Evolutionary conservation across 2,797 vertebrate species (phyloP), one percentile per base, ranked within the genome.

Genomic region (Vireo griseus): DNA sequence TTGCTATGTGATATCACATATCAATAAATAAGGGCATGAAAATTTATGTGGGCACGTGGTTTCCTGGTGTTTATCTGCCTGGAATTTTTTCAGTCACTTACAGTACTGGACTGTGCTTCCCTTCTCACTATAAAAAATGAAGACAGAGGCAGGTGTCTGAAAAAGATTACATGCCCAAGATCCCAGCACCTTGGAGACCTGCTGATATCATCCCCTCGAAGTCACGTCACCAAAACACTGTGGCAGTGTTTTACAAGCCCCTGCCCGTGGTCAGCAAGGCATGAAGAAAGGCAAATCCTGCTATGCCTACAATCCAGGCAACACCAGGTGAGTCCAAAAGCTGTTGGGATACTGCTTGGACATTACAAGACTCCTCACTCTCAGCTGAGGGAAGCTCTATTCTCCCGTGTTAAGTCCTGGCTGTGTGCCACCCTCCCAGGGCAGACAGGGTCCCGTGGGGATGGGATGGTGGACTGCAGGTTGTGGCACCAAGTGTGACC

Each of bases 401-500:
- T 52, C 10, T 54, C 10, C 6, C 22, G 10, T 28, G 10, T 14
- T 39, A 19, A 3, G 7, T 9, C 6, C 14, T 42, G 24, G 3
- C 5, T 50, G 5, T 48, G 15, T n/a, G 35, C 11, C 33, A 20
- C 8, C 5, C 4, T 2, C 7, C 3, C 5, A 37, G 18, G 10
- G 7, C 7, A 2, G 2, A 9, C 4, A n/a, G 21, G 28, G 13
- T 3, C 16, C 35, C 1, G 1, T 47, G 35, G 8, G 7, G 12
- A 33, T 35, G 26, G 24, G 50, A 44, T 35, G 5, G 20, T n/a
- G 29, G 12, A 14, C 17, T 62, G 31, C 20, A 51, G 15, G 9
- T 7, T 39, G 17, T 52, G 39, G 28, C 33, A 57, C 16, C 5
- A 18, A 17, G 25, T 22, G 11, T 58, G 65, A 58, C 11, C 45